phyloP scores from a whole-genome alignment of 2,797 vertebrate species.

The Pseudocheirus occidentalis region DNA sequence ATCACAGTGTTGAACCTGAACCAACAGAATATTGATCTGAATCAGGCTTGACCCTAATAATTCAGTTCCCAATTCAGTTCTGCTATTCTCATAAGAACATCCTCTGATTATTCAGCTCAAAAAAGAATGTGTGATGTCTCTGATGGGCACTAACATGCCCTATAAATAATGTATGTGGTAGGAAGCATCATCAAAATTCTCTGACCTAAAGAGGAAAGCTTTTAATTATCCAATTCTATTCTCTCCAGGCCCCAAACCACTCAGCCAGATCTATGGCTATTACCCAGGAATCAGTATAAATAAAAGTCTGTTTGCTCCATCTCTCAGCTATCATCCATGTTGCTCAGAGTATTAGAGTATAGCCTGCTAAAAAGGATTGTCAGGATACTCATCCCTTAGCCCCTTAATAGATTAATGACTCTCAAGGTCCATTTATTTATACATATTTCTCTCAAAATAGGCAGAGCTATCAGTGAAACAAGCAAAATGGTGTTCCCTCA shows the following conservation, averaged over 20 bases:
- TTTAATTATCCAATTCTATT: background rate
- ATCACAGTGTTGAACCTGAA: background rate
- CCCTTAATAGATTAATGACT: background rate
- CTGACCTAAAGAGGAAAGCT: background rate
- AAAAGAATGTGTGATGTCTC: background rate
- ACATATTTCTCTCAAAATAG: background rate
- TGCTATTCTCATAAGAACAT: background rate
- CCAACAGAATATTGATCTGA: background rate
- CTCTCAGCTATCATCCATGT: background rate
- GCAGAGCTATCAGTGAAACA: background rate
- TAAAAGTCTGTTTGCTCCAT: background rate
- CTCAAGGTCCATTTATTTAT: background rate
- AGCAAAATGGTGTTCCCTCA: background rate
- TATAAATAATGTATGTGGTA: background rate
- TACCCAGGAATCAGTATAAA: background rate
- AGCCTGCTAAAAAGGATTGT: background rate
- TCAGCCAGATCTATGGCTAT: background rate
- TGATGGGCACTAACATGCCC: background rate
- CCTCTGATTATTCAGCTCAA: background rate
- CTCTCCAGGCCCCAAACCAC: background rate
- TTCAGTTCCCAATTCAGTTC: background rate
- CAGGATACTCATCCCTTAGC: background rate
- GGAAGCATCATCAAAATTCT: background rate
- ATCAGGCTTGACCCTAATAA: background rate
- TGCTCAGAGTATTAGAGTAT: background rate